Conservation (phyloP, 2,113 vertebrate genomes). For the Columbina picui region DNA sequence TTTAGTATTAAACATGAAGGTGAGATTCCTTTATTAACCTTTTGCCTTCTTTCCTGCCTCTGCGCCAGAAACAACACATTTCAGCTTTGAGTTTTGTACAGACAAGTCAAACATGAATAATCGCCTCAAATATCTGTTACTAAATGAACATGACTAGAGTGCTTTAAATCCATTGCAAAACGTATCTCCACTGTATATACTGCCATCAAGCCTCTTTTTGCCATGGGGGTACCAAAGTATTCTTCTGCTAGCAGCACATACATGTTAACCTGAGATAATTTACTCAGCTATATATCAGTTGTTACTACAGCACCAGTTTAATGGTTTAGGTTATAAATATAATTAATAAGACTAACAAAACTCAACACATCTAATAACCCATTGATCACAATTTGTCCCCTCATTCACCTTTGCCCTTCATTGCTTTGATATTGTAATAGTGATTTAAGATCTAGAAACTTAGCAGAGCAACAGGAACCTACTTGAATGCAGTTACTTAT, state of each 20-base stretch:
- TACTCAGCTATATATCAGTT: slow-evolving; percentile 74
- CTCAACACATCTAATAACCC: slow-evolving; percentile 72
- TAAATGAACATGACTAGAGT: neutral
- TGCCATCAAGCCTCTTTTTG: neutral
- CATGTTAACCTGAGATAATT: slow-evolving; percentile 59
- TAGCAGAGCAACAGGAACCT: neutral
- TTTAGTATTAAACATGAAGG: slow-evolving; percentile 45
- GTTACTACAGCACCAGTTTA: slow-evolving; percentile 62
- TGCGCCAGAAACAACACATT: slow-evolving; percentile 21
- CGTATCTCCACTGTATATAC: fast-evolving
- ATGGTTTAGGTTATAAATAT: slow-evolving; percentile 79
- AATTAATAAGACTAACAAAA: slow-evolving; percentile 71
- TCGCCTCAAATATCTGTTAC: slow-evolving; percentile 23
- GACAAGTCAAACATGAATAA: slow-evolving; percentile 35
- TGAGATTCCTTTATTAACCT: slow-evolving; percentile 63
- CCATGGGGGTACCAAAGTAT: neutral
- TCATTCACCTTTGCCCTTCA: slow-evolving; percentile 52
- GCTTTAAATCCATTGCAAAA: neutral
- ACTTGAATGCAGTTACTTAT: neutral
- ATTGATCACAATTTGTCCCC: slow-evolving; percentile 78
- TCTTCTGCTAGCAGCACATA: neutral
- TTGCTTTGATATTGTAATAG: slow-evolving; percentile 11
- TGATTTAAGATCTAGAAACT: slow-evolving; percentile 44
- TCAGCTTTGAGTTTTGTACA: neutral
- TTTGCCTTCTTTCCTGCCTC: slow-evolving; percentile 11